A percentile compares a stretch with the other conserved stretches of the same genome.
Evolutionary conservation across 2,113 vertebrate genomes (phyloP).

Genomic region (Eupsittula cactorum): DNA sequence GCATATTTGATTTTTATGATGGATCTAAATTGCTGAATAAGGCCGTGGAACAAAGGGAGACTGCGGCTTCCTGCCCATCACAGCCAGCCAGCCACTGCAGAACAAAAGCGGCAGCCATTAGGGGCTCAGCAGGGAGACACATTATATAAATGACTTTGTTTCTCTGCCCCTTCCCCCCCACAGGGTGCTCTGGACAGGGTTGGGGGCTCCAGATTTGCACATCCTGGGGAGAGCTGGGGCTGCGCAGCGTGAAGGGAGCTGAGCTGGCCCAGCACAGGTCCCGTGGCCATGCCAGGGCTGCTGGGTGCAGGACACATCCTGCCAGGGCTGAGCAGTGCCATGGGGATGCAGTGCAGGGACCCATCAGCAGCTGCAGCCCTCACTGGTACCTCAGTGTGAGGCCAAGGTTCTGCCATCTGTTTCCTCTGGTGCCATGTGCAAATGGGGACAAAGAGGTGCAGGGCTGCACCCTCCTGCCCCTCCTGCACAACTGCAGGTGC

Average conservation of each 20-base stretch:
- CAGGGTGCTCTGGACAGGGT: constrained; percentile 56
- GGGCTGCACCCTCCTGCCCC: not conserved
- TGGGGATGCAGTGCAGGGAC: not conserved
- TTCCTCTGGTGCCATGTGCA: rapidly evolving
- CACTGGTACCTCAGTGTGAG: rapidly evolving
- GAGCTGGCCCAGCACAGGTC: rapidly evolving
- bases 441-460: not conserved
- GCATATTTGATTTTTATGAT: constrained; percentile 84
- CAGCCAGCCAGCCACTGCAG: constrained; percentile 71
- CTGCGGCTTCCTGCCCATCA: constrained; percentile 76
- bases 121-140: constrained; percentile 78
- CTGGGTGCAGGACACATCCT: not conserved
- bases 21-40: constrained; percentile 82
- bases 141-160: constrained; percentile 81
- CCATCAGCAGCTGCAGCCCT: not conserved
- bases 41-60: constrained; percentile 77
- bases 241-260: not conserved
- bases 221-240: not conserved
- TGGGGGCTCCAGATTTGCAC: constrained; percentile 53
- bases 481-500: rapidly evolving
- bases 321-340: not conserved
- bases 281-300: rapidly evolving
- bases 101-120: constrained; percentile 79
- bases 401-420: not conserved
- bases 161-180: constrained; percentile 64